Percentiles rank a stretch among this genome's conserved stretches.
phyloP scores from a whole-genome alignment of 2,113 vertebrate genomes.

The Hippocampus comes region DNA sequence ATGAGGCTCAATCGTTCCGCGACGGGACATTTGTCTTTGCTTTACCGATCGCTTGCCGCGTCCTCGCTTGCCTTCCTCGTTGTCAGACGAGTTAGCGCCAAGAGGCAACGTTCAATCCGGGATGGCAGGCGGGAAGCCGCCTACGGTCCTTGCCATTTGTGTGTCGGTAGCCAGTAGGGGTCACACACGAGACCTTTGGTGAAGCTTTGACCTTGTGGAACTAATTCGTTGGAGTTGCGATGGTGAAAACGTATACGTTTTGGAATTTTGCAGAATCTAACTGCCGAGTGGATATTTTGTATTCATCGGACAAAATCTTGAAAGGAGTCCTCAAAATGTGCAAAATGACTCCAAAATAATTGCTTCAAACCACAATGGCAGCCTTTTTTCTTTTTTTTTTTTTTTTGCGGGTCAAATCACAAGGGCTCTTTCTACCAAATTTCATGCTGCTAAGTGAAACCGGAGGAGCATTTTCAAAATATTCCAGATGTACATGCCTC shows the following conservation, averaged over 20 bases:
- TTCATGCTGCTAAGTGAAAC: too few relatives aligned
- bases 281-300: too few relatives aligned
- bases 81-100: conserved; percentile 50
- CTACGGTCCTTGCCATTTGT: conserved; percentile 24
- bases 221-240: too few relatives aligned
- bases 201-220: background rate
- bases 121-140: conserved; percentile 32
- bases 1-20: conserved; percentile 14
- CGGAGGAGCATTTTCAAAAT: background rate
- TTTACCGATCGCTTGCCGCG: conserved; percentile 4
- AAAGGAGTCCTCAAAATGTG: too few relatives aligned
- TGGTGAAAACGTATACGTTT: too few relatives aligned
- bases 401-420: too few relatives aligned
- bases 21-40: conserved; percentile 8
- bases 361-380: too few relatives aligned
- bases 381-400: too few relatives aligned
- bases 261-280: too few relatives aligned
- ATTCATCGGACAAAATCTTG: too few relatives aligned
- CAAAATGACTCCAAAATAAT: too few relatives aligned
- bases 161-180: background rate
- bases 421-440: too few relatives aligned
- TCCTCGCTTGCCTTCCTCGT: conserved; percentile 28
- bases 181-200: background rate
- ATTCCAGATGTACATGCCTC: background rate
- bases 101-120: conserved; percentile 41